Evolutionary conservation across 2,888 invertebrate species (phyloP).

Genomic region (Himalopsyche tibetana): DNA sequence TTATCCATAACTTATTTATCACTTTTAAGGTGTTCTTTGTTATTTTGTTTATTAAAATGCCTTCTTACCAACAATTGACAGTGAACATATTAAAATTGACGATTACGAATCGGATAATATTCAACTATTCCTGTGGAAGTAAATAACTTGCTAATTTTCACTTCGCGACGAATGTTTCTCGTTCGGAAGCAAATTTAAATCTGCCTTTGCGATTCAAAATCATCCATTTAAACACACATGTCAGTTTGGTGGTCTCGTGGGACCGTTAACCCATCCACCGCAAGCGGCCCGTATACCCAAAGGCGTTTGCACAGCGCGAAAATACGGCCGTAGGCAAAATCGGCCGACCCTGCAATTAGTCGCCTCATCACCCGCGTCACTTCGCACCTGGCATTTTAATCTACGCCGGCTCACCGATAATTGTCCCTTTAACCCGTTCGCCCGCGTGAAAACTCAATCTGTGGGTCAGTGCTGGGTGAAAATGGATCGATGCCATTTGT

Average conservation of each 20-base stretch:
- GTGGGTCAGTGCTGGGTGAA: not conserved
- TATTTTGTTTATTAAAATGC: no score
- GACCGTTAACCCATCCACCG: not conserved
- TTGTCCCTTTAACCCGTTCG: constrained; percentile 20
- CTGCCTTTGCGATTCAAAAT: not conserved
- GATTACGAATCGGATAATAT: no score
- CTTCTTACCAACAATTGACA: no score
- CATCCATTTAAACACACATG: not conserved
- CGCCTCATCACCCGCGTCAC: constrained; percentile 35
- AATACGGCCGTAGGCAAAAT: not conserved
- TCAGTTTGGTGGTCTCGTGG: constrained; percentile 20
- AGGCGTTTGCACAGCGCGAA: constrained; percentile 11
- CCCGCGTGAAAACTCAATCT: constrained; percentile 3
- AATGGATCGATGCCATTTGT: constrained; percentile 1
- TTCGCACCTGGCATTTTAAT: constrained; percentile 45
- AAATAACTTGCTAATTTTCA: no score
- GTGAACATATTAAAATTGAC: no score
- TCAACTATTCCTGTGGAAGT: no score
- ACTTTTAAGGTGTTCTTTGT: no score
- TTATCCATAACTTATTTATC: no score
- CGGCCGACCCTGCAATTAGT: constrained; percentile 29
- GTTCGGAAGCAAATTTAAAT: not conserved
- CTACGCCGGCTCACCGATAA: constrained; percentile 25
- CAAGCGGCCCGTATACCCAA: not conserved
- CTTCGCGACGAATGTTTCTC: no score